Base-by-base conservation (phyloP, 2,888 invertebrate genomes). In the Romanomermis culicivorax region DNA sequence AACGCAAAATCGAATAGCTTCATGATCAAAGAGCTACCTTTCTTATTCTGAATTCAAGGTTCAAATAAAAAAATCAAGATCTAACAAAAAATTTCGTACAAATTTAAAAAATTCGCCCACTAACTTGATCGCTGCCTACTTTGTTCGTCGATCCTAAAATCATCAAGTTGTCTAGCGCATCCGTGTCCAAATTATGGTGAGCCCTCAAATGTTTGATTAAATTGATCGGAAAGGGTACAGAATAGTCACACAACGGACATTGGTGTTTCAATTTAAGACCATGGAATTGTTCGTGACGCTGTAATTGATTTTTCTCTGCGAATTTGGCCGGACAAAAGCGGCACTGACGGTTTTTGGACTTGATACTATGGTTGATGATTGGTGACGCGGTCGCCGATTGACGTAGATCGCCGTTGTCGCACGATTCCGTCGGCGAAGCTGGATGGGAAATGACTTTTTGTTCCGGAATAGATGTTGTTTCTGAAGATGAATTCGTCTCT, bases 61-160 rank as follows among this genome's bases (percentile, higher is more conserved):
- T 68, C 87, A 83, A 53, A 83, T 72, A 24, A 88, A 82, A 51
- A 87, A 75, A 58, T 77, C 76, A 66, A 84, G 26, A 7, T 62
- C 52, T n/a, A 56, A 26, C 36, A 60, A 29, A 27, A n/a, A n/a
- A n/a, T n/a, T n/a, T n/a, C n/a, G n/a, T n/a, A n/a, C n/a, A n/a
- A n/a, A n/a, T n/a, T n/a, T n/a, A n/a, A n/a, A n/a, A n/a, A n/a
- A n/a, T n/a, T n/a, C n/a, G n/a, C n/a, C n/a, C n/a, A n/a, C n/a
- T n/a, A n/a, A n/a, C n/a, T n/a, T n/a, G n/a, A n/a, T n/a, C n/a
- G n/a, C n/a, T n/a, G n/a, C n/a, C n/a, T n/a, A n/a, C n/a, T n/a
- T n/a, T n/a, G n/a, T n/a, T n/a, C n/a, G n/a, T n/a, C n/a, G n/a
- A n/a, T n/a, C n/a, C n/a, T n/a, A n/a, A n/a, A n/a, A n/a, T n/a